Evolutionary conservation across 1,140 invertebrate species (phyloP), one percentile per base, ranked within the genome.

Genomic region (Cardiocondyla obscurior): DNA sequence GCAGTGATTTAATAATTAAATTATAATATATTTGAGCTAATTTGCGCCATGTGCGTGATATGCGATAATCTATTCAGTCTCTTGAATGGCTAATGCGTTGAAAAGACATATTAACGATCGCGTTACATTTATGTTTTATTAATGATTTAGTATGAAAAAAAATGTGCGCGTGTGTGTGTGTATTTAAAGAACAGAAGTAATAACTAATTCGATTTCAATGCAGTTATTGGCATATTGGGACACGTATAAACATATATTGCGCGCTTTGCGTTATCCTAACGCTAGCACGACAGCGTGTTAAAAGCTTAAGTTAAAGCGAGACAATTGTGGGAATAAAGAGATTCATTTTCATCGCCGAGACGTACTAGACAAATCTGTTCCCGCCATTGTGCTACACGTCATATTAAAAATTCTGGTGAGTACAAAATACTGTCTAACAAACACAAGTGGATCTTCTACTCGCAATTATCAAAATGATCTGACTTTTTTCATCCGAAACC

Each of bases 281-380:
- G 8, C 22, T 28, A 53, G 22, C 19, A 62, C 33, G 25, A 69
- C 62, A 53, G 51, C 14, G 22, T 67, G 58, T 10, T 76, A 49
- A 73, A 55, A 19, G 30, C 10, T 2, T 12, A 22, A 77, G 46
- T 77, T 28, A 30, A 22, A 49, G 6, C 30, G 53, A 69, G 39
- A 69, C 22, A 53, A 69, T 30, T 69, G 62, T 79, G 74, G 22
- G 49, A 67, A 67, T 67, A 53, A 42, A 77, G 25, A 79, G 33
- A 39, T 39, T 79, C 25, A 8, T 79, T 67, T 67, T 39, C 46
- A 53, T 42, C 49, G 22, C 69, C 19, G 51, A 49, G 5, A 49
- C 65, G 30, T 12, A 73, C 57, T 8, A 14, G 30, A 22, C 64
- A n/a, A 67, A 53, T 19, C 4, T 79, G 46, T 79, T 79, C 44